Base-by-base conservation (phyloP, 2,113 vertebrate genomes). In the Notothenia rossii region DNA sequence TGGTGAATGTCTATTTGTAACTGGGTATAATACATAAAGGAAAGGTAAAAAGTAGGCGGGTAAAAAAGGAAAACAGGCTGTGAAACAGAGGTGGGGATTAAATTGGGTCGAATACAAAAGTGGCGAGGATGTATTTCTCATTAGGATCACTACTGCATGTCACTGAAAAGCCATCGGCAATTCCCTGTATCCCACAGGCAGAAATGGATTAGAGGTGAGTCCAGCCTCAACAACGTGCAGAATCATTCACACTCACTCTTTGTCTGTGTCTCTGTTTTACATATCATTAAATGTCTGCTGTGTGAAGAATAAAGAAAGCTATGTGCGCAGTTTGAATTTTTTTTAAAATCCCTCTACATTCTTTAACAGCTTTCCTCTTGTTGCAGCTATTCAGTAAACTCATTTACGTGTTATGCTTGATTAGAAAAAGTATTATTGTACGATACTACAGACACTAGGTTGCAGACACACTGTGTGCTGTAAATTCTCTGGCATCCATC, bases 121-220 rank as follows among this genome's bases (percentile, higher is more conserved):
- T 75, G 68, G 72, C 60, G 60, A 66, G 36, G 74, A 88, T 69
- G 33, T 46, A 29, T 72, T 72, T 64, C 82, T 79, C 77, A 75
- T 85, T 79, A 81, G 53, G 68, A 70, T 64, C 20, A 3, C 58
- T 55, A 46, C 56, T 77, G 53, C 75, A 70, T 79, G 71, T 43
- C 54, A 79, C 70, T 62, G 83, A 72, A 69, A 81, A 84, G 79
- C 83, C 86, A 88, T 50, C 5, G 80, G 89, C 85, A 86, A 86
- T 86, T 88, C 88, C 86, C 79, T 5, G 2, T 68, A 78, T 87
- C 86, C 77, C 86, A 82, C 55, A 72, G 72, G 78, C 68, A 87
- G 78, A 88, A 77, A 85, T 75, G 72, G 82, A 90, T 91, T 84
- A 88, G 72, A 85, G 80, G 77, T 86, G 72, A 80, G 49, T 48